Evolutionary conservation across 2,797 vertebrate genomes (phyloP).

Genomic region (Amblyraja radiata): DNA sequence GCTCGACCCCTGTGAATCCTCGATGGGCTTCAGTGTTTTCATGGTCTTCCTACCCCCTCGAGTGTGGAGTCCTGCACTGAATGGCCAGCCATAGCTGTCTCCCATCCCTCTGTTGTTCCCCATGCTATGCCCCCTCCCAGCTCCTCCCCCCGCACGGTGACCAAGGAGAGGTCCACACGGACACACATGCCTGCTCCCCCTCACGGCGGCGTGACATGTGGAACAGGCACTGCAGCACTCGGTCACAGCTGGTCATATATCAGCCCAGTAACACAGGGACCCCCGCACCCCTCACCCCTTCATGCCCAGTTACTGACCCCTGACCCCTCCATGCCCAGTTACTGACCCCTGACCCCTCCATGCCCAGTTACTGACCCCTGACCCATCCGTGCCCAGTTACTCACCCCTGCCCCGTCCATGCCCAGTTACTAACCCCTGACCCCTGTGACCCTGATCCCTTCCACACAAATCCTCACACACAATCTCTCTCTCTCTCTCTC

Average conservation of each 20-base stretch:
- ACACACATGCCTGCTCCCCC: neutral
- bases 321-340: neutral
- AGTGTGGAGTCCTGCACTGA: neutral
- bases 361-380: neutral
- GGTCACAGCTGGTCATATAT: neutral
- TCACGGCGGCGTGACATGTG: neutral
- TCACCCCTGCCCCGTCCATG: too few species aligned
- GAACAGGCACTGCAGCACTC: too few species aligned
- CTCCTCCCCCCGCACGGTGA: too few species aligned
- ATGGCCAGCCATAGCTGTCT: neutral
- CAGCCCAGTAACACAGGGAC: too few species aligned
- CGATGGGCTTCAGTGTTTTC: neutral
- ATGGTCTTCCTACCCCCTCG: neutral
- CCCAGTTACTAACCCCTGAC: neutral
- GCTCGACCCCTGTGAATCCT: neutral
- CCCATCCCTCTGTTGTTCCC: neutral
- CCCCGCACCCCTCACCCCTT: neutral
- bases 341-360: neutral
- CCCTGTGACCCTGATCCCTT: neutral
- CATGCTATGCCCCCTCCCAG: neutral
- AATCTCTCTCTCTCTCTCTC: too few species aligned
- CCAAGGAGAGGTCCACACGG: neutral
- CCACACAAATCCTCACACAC: neutral
- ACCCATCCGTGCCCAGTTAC: too few species aligned
- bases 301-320: neutral